A percentile compares a stretch with the other conserved stretches of the same genome.
Conservation (phyloP, 2,888 invertebrate species). For the Barypeithes pellucidus region DNA sequence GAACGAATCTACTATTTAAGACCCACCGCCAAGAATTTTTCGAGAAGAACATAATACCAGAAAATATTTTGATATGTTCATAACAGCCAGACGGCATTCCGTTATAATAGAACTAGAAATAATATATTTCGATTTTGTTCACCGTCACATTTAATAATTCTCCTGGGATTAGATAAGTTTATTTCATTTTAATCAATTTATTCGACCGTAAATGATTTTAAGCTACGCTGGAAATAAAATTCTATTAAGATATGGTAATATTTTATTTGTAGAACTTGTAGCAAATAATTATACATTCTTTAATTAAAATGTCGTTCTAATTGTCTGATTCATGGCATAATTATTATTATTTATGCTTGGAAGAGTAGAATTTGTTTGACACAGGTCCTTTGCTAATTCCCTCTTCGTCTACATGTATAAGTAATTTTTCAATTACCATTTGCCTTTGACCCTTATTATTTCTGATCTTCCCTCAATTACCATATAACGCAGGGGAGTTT, state of each 20-base stretch:
- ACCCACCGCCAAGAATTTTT: constrained; percentile 11
- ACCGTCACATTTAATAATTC: constrained; percentile 8
- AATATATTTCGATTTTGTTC: background rate
- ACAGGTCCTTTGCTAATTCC: no score
- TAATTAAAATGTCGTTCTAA: no score
- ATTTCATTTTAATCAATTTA: constrained; percentile 12
- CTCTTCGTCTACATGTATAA: no score
- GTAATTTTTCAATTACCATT: no score
- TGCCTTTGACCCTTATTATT: no score
- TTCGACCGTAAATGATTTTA: constrained; percentile 4
- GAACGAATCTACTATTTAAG: constrained; percentile 1
- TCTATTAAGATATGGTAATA: background rate
- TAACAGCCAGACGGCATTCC: constrained; percentile 5
- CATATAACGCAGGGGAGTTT: no score
- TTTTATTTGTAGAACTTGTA: no score
- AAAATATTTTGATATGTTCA: constrained; percentile 17
- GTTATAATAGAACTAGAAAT: constrained; percentile 9
- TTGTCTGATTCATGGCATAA: no score
- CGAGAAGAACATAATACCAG: background rate
- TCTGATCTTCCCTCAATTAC: no score
- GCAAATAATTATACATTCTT: no score
- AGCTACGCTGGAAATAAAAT: background rate
- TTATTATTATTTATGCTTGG: no score
- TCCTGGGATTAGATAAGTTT: constrained; percentile 6
- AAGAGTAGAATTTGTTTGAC: no score